phyloP scores from a whole-genome alignment of 2,888 invertebrate genomes.

The Meteorus cinctellus region DNA sequence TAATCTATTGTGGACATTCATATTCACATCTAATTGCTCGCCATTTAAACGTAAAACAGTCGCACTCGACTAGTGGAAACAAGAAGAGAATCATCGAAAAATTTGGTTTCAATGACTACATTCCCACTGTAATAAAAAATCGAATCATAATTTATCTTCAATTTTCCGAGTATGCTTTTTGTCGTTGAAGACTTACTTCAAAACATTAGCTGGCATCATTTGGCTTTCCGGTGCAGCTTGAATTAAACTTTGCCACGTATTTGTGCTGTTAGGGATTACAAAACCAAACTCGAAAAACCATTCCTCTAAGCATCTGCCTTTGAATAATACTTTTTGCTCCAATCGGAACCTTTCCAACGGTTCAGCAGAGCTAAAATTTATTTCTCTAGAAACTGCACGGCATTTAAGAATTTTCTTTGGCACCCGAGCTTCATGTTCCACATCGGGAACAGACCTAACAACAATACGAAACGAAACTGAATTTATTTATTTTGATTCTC shows the following conservation, averaged over 20 bases:
- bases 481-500: neutral
- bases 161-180: neutral
- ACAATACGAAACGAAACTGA: neutral
- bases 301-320: conserved; percentile 95
- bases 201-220: conserved; percentile 99
- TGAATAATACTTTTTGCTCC: conserved; percentile 88
- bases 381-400: conserved; percentile 90
- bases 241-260: conserved; percentile 99
- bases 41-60: conserved; percentile 90
- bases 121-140: conserved; percentile 83
- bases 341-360: conserved; percentile 96
- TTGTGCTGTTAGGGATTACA: conserved; percentile 98
- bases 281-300: conserved; percentile 99
- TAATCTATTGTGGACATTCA: neutral
- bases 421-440: conserved; percentile 97
- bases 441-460: conserved; percentile 82
- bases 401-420: conserved; percentile 97
- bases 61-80: conserved; percentile 96
- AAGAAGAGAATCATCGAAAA: conserved; percentile 94
- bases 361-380: conserved; percentile 93
- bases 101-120: conserved; percentile 96
- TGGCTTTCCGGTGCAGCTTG: conserved; percentile 99
- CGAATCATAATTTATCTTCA: neutral
- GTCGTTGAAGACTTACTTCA: conserved; percentile 82
- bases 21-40: neutral